Base-by-base conservation (phyloP, 2,888 invertebrate genomes). In the Macroteleia sp. region DNA sequence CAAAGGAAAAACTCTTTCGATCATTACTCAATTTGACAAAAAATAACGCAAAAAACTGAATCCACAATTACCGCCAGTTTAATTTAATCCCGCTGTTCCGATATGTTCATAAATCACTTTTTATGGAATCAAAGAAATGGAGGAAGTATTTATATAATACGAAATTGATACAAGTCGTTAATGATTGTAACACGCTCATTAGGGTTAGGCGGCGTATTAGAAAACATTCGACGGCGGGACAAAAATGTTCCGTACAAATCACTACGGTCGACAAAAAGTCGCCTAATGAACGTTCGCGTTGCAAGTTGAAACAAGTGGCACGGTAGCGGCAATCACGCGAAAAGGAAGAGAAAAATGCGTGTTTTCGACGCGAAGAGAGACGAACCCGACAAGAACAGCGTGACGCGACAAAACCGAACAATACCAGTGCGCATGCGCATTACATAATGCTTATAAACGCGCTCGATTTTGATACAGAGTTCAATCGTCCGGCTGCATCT, bases 391-490 rank as follows among this genome's bases (percentile, higher is more conserved):
- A 25, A 25, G 6, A 25, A 25, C 25, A 6, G n/a, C n/a, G 25
- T 25, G n/a, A 41, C n/a, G 8, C 16, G 39, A n/a, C 34, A 59
- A 46, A 59, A 34, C n/a, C n/a, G 0, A 42, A 42, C 20, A 16
- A 44, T 20, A 10, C 48, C 2, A 20, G 25, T 20, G 39, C 19
- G 36, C 46, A 39, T 59, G 70, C 52, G 39, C 54, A 20, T 57
- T 67, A 57, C 67, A 34, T 57, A 67, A 67, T 48, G 57, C 41
- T 30, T 41, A 57, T 30, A 57, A 57, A 61, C 16, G 61, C 36
- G 42, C 61, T 46, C 61, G 61, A 71, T 56, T 75, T 57, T 76
- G 62, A 76, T 76, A 61, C 44, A 32, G 50, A 70, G 62, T 50
- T 56, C 56, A 64, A 76, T 70, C 67, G 39, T 42, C 52, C 50